Percentiles rank a stretch among this genome's conserved stretches.
Evolutionary conservation across 2,888 invertebrate species (phyloP).

Genomic region (Pseudanteris insignis): DNA sequence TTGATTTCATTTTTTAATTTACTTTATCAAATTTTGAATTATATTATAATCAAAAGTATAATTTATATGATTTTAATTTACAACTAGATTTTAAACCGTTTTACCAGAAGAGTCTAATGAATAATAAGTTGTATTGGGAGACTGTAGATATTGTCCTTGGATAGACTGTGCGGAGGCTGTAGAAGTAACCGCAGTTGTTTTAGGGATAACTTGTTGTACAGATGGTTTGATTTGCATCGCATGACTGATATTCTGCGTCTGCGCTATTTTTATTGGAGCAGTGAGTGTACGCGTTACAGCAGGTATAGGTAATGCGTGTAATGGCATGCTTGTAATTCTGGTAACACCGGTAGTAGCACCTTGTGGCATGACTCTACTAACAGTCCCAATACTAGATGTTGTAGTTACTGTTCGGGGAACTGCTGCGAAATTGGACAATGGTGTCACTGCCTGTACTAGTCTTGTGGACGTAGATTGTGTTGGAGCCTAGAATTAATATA

Average conservation of each 20-base stretch:
- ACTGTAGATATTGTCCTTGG: constrained; percentile 56
- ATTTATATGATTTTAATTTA: too few relatives aligned
- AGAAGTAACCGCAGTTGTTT: constrained; percentile 39
- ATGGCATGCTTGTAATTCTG: constrained; percentile 61
- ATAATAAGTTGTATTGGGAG: constrained; percentile 60
- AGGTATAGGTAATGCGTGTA: constrained; percentile 60
- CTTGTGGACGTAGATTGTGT: constrained; percentile 52
- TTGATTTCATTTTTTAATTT: too few relatives aligned
- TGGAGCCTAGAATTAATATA: constrained; percentile 9
- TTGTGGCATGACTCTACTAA: constrained; percentile 56
- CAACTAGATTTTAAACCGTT: too few relatives aligned
- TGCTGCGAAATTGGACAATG: constrained; percentile 57
- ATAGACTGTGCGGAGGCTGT: constrained; percentile 53
- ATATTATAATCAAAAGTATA: too few relatives aligned
- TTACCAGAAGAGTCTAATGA: constrained; percentile 60
- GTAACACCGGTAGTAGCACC: constrained; percentile 57
- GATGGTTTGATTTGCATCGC: constrained; percentile 59
- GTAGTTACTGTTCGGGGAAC: constrained; percentile 61
- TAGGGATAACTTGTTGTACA: constrained; percentile 35
- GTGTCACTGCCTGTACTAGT: constrained; percentile 62
- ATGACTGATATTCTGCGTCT: constrained; percentile 55
- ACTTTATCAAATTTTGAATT: too few relatives aligned
- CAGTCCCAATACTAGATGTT: constrained; percentile 56
- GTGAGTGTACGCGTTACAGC: constrained; percentile 54
- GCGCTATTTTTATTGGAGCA: constrained; percentile 56